Evolutionary conservation across 2,888 invertebrate species (phyloP), one percentile per base, ranked within the genome.

Genomic region (Patella ulyssiponensis): DNA sequence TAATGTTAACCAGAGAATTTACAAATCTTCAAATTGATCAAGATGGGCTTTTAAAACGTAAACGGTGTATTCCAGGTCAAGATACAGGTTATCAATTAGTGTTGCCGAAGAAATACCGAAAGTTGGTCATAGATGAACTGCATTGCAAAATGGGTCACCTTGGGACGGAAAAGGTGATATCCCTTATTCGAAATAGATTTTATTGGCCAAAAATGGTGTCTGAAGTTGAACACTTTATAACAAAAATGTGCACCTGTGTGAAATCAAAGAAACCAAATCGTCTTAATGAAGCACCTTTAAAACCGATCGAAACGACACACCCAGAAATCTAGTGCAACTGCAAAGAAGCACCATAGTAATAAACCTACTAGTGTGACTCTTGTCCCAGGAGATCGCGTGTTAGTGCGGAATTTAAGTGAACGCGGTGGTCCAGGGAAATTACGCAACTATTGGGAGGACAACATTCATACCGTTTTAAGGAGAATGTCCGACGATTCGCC

Each of bases 111-210:
- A 58, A 14, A 69, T 72, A n/a, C 20, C 33, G 69, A 23, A 11
- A 56, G 4, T 27, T 69, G 69, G 69, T 73, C 1, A n/a, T 53
- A 53, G 51, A 72, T 17, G 64, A 77, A 51, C 33, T 77, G 23
- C 77, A 77, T 69, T 2, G 27, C 11, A 58, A 73, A 5, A 74
- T 70, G 73, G 77, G 77, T 17, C 74, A 74, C 20, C 73, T 58
- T 58, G 11, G 58, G 20, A 14, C 52, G 69, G 12, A 15, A 11
- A 20, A 53, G 74, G 51, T 33, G 5, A 15, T n/a, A 15, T 33
- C 20, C 5, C 7, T 70, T 7, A 17, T 33, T n/a, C 12, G 17
- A 12, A 7, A 11, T 44, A 12, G 54, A 54, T 54, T 54, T 17
- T 54, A 15, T 17, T 54, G 54, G 54, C 54, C 54, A 12, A 54